Base-by-base conservation (phyloP, 2,797 vertebrate species). In the Arnoldichthys spilopterus region DNA sequence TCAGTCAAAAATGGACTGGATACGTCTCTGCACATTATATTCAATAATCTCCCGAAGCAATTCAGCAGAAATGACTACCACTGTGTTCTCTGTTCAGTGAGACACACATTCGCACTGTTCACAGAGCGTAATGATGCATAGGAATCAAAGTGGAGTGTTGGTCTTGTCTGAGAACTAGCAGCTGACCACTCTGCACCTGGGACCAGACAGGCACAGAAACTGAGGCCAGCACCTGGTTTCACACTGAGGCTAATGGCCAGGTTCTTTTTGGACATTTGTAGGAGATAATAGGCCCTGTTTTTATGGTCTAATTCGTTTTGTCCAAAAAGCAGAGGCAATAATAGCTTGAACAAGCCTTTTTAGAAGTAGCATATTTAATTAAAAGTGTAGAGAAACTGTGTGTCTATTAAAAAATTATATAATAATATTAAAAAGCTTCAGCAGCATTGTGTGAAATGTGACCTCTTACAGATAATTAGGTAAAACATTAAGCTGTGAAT, bases 171-270 rank as follows among this genome's bases (percentile, higher is more conserved):
- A 80, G 69, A 53, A 45, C 61, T 74, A 78, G 72, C 68, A 76
- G 79, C 53, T 67, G 24, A 76, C 68, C 49, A 61, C 66, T 30
- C 47, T 72, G 61, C 80, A 82, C 80, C 80, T 82, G 80, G 45
- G 72, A 22, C 68, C 76, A 75, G 30, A 63, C 49, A 37, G 22
- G 20, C 70, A 76, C 53, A 54, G 47, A 68, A 71, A 24, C 82
- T 62, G 76, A 69, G 59, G 40, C 43, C 51, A 62, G 71, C 83
- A 82, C 67, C 78, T 82, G 80, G 43, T 75, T 68, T 80, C 59
- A 43, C 61, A 54, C 43, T 51, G 37, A 45, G 51, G 64, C 49
- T 71, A 62, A 82, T 49, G 13, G 43, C 32, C 72, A 40, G 24
- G 32, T 69, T 74, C 64, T 71, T 74, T 63, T 45, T 66, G 49